A percentile compares a stretch with the other conserved stretches of the same genome.
phyloP scores from a whole-genome alignment of 2,113 vertebrate genomes.

The Apaloderma vittatum region DNA sequence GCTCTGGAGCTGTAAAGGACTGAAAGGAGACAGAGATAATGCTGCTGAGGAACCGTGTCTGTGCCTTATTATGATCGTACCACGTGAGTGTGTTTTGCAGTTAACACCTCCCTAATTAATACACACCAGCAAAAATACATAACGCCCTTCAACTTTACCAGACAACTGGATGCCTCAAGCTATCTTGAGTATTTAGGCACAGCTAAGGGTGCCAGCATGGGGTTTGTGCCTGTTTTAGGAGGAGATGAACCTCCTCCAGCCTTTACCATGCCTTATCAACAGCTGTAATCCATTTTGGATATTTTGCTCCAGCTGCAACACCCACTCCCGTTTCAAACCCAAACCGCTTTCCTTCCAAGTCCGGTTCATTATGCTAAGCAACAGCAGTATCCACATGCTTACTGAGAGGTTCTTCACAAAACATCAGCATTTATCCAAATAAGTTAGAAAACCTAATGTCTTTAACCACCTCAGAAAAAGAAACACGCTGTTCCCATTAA shows the following conservation, averaged over 20 bases:
- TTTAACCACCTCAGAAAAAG: neutral
- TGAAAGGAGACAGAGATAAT: neutral
- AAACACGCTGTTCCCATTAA: constrained; percentile 29
- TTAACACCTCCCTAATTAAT: neutral
- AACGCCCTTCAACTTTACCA: neutral
- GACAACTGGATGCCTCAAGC: neutral
- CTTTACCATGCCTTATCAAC: neutral
- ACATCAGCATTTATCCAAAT: neutral
- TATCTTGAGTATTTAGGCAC: neutral
- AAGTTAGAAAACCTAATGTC: neutral
- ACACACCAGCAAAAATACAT: neutral
- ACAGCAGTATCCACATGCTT: neutral
- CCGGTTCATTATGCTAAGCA: neutral
- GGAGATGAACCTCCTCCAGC: neutral
- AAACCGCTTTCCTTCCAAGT: neutral
- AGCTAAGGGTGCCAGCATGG: neutral
- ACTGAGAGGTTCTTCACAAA: constrained; percentile 14
- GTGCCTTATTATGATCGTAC: neutral
- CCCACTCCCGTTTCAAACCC: neutral
- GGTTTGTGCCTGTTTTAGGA: neutral
- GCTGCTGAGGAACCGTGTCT: fast-evolving
- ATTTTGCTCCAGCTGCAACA: neutral
- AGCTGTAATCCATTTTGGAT: neutral
- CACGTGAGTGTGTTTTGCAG: neutral
- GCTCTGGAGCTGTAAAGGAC: neutral